phyloP scores from a whole-genome alignment of 30 jellyfish, hydroid and myxozoan genomes.

The Cassiopea xamachana region DNA sequence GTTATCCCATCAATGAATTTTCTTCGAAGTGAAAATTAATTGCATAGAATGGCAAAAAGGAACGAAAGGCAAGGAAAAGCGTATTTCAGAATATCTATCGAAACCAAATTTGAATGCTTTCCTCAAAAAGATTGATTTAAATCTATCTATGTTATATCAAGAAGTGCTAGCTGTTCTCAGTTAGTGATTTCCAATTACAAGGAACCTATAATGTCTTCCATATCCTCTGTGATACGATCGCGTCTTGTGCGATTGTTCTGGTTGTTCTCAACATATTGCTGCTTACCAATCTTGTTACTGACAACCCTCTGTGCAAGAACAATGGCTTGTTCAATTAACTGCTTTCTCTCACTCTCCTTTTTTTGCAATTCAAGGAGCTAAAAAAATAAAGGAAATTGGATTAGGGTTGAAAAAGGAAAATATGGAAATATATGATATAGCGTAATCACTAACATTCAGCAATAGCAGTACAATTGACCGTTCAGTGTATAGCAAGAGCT shows the following conservation, averaged over 20 bases:
- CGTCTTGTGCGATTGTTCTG: conserved; percentile 73
- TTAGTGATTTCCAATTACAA: conserved; percentile 15
- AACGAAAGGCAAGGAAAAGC: background rate
- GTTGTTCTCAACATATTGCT: conserved; percentile 87
- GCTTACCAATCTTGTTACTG: conserved; percentile 81
- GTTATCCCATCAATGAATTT: background rate
- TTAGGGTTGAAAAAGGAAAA: background rate
- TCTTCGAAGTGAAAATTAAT: background rate
- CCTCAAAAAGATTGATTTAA: conserved; percentile 40
- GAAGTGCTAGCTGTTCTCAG: background rate
- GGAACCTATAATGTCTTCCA: conserved; percentile 76
- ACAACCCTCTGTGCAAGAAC: conserved; percentile 84
- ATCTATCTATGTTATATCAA: conserved; percentile 31
- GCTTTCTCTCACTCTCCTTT: conserved; percentile 87
- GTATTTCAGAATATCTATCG: background rate
- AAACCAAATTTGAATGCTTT: conserved; percentile 31
- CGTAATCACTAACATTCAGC: too few relatives aligned
- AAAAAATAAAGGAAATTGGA: background rate
- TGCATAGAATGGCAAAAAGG: background rate
- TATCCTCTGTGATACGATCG: conserved; percentile 83
- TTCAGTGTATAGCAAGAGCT: too few relatives aligned
- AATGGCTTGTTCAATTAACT: conserved; percentile 75
- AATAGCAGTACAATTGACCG: too few relatives aligned
- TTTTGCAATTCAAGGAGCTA: conserved; percentile 88
- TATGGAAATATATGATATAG: background rate